These are phyloP conservation scores for Pleuronectes platessa DNA, from an alignment of 2,113 vertebrate species.

Conservation along the genomic window DNA sequence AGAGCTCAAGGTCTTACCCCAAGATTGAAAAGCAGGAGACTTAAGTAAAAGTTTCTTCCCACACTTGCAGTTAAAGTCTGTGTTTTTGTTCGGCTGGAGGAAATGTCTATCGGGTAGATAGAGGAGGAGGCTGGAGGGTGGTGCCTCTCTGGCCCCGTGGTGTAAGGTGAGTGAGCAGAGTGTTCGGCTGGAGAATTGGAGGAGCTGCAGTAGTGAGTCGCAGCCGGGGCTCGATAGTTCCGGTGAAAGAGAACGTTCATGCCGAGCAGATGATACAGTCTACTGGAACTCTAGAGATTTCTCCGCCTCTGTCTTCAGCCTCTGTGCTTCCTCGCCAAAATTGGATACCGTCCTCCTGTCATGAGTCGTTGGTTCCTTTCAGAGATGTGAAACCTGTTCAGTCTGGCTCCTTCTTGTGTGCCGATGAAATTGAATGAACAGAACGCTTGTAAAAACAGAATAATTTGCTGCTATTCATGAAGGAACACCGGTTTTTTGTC, in stretches of 20 bases:
- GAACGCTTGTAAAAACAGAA: constrained; percentile 45
- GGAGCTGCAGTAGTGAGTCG: constrained; percentile 51
- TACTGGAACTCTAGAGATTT: constrained; percentile 56
- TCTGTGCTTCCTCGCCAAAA: constrained; percentile 54
- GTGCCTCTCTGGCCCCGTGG: constrained; percentile 9
- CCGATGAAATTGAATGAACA: constrained; percentile 53
- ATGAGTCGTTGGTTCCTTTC: constrained; percentile 70
- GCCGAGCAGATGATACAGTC: constrained; percentile 70
- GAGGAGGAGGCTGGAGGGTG: constrained; percentile 8
- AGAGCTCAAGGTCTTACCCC: no score
- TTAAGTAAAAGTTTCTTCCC: background rate
- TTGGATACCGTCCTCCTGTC: constrained; percentile 64
- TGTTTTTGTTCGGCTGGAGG: no score
- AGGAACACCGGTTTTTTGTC: constrained; percentile 16
- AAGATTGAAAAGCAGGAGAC: no score
- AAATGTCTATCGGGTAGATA: background rate
- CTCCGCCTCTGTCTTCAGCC: constrained; percentile 44
- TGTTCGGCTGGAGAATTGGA: constrained; percentile 37
- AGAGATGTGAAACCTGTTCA: constrained; percentile 57
- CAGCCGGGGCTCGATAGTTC: constrained; percentile 48
- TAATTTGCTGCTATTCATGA: constrained; percentile 39
- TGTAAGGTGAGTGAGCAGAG: constrained; percentile 18
- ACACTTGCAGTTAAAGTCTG: background rate
- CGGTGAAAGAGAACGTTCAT: constrained; percentile 55
- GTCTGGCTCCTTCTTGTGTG: constrained; percentile 51